Conservation (phyloP, 2,888 invertebrate genomes). For the Drosophila ustulata region DNA sequence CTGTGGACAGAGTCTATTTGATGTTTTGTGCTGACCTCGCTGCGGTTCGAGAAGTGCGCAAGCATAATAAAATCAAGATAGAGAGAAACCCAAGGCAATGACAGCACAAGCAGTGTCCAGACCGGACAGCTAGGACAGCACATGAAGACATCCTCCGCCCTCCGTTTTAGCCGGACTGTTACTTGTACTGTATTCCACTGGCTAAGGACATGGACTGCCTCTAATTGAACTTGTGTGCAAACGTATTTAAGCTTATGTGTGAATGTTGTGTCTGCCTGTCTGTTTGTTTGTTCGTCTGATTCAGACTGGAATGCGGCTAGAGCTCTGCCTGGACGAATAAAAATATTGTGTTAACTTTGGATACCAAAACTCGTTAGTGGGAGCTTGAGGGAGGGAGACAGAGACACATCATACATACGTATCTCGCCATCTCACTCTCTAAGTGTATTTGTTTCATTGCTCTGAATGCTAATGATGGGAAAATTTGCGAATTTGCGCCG, state of each 20-base stretch:
- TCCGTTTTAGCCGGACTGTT: neutral
- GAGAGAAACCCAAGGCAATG: slow-evolving; percentile 38
- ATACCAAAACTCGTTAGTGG: slow-evolving; percentile 52
- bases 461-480: slow-evolving; percentile 81
- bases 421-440: slow-evolving; percentile 49
- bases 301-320: slow-evolving; percentile 57
- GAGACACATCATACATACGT: slow-evolving; percentile 1
- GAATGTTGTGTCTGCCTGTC: slow-evolving; percentile 57
- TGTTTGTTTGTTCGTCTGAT: slow-evolving; percentile 48
- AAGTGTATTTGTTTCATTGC: slow-evolving; percentile 81
- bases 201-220: slow-evolving; percentile 53
- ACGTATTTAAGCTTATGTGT: slow-evolving; percentile 76
- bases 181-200: slow-evolving; percentile 11
- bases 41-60: slow-evolving; percentile 74
- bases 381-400: slow-evolving; percentile 30
- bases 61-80: slow-evolving; percentile 81
- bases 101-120: slow-evolving; percentile 17
- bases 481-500: slow-evolving; percentile 77
- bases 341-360: slow-evolving; percentile 79
- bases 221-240: slow-evolving; percentile 78
- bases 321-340: slow-evolving; percentile 66
- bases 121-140: neutral
- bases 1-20: slow-evolving; percentile 64
- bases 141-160: slow-evolving; percentile 11
- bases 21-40: slow-evolving; percentile 80